Percentiles rank a stretch among this genome's conserved stretches.
phyloP scores from a whole-genome alignment of 2,888 invertebrate genomes.

The Cotesia congregata region DNA sequence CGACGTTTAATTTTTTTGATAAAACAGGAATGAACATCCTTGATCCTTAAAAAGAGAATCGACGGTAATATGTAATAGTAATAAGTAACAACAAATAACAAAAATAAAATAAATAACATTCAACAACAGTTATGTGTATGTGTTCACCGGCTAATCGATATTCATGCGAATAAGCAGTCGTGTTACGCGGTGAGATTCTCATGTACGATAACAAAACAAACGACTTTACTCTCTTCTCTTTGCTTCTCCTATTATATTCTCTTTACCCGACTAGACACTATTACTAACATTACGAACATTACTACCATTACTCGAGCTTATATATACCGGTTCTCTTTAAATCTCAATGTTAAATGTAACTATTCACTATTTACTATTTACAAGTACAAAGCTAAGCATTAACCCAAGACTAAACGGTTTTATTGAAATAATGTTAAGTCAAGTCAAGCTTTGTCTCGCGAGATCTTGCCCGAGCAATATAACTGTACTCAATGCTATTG shows the following conservation, averaged over 20 bases:
- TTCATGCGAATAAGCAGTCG: conserved; percentile 15
- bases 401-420: not conserved
- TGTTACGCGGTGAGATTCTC: not conserved
- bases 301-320: not conserved
- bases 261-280: too few species aligned
- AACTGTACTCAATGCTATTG: not conserved
- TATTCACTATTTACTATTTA: not conserved
- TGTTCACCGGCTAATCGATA: conserved; percentile 5
- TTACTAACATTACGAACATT: too few species aligned
- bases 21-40: not conserved
- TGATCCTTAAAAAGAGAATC: too few species aligned
- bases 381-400: not conserved
- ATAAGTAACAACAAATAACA: not conserved
- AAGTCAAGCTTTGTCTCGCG: not conserved
- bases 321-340: not conserved
- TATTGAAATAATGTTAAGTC: not conserved
- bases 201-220: conserved; percentile 1
- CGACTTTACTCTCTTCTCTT: not conserved
- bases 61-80: too few species aligned
- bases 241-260: not conserved
- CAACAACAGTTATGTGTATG: not conserved
- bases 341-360: not conserved
- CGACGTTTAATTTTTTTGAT: not conserved
- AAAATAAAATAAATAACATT: not conserved
- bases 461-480: not conserved